Base-by-base conservation (phyloP, 2,888 invertebrate species). In the Teleogryllus oceanicus region DNA sequence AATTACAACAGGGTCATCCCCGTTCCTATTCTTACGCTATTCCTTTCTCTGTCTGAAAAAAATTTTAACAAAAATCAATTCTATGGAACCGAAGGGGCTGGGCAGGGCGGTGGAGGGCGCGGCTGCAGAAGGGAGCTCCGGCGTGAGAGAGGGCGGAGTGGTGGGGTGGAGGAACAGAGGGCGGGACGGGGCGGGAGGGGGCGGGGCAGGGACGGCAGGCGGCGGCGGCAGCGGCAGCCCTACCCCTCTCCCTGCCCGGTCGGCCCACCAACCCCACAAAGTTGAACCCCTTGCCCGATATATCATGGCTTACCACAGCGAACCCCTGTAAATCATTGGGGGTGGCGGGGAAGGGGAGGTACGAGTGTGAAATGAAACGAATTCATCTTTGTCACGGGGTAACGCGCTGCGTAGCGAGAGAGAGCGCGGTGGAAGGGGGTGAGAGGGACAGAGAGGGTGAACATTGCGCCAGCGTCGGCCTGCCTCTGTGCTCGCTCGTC, bases 281-380 rank as follows among this genome's bases (percentile, higher is more conserved):
- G 78, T 82, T 82, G 79, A 81, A 79, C 81, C 80, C 82, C 79
- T 78, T 81, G 62, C 75, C 76, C 79, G 80, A 90, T 91, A 91
- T 90, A 91, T 91, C 90, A 90, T 90, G 90, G 90, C 90, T 90
- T 90, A 90, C 91, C 91, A 90, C 90, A 90, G 90, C 90, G 90
- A 90, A 90, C 89, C 89, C 89, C 89, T 88, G 90, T 90, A 90
- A 90, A 91, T 90, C 90, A 91, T 91, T 89, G 87, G 87, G 87
- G 86, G 86, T 20, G n/a, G 50, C 49, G 86, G 87, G 86, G 86
- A 85, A 87, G 86, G 87, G 87, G 87, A 87, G 87, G 86, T 87
- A 86, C 86, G 86, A 87, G 87, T 87, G 87, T 88, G 87, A 88
- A 88, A 88, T 88, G 88, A 88, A 88, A 88, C 87, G 87, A 87